These are phyloP conservation scores for Cataglyphis hispanica DNA, from an alignment of 1,140 invertebrate genomes.

Conservation along the genomic window DNA sequence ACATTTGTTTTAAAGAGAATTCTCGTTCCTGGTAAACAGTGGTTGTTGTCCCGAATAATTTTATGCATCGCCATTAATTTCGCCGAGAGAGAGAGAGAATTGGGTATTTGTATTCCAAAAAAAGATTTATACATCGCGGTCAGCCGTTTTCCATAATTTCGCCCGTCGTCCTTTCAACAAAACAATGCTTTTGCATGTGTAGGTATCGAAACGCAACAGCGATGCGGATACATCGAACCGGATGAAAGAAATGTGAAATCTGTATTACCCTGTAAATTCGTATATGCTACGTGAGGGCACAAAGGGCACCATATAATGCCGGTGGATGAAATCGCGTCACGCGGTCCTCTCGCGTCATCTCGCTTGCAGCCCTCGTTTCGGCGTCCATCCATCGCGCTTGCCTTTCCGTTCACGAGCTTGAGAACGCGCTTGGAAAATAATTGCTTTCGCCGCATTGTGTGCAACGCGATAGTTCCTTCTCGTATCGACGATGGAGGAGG, in stretches of 20 bases:
- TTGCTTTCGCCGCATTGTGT: constrained; percentile 71
- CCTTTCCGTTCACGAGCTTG: constrained; percentile 57
- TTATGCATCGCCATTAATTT: neutral
- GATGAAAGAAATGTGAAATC: constrained; percentile 26
- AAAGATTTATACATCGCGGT: neutral
- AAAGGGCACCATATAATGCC: constrained; percentile 36
- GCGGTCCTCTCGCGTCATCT: constrained; percentile 46
- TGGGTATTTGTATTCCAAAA: neutral
- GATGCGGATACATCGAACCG: neutral
- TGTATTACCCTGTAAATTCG: constrained; percentile 41
- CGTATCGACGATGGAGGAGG: constrained; percentile 25
- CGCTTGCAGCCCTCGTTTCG: constrained; percentile 47
- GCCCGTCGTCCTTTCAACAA: neutral
- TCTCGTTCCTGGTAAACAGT: too few species aligned
- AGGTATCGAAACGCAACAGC: neutral
- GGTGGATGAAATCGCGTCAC: constrained; percentile 43
- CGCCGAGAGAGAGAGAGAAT: neutral
- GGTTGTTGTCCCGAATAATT: too few species aligned
- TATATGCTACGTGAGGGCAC: neutral
- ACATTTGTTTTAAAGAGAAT: too few species aligned
- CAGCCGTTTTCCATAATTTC: neutral
- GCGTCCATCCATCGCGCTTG: constrained; percentile 24
- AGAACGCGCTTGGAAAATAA: constrained; percentile 51
- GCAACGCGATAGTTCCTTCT: constrained; percentile 65
- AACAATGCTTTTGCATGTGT: neutral